Conservation (phyloP, 30 jellyfish, hydroid and myxozoan species). For the Aurelia coerulea region DNA sequence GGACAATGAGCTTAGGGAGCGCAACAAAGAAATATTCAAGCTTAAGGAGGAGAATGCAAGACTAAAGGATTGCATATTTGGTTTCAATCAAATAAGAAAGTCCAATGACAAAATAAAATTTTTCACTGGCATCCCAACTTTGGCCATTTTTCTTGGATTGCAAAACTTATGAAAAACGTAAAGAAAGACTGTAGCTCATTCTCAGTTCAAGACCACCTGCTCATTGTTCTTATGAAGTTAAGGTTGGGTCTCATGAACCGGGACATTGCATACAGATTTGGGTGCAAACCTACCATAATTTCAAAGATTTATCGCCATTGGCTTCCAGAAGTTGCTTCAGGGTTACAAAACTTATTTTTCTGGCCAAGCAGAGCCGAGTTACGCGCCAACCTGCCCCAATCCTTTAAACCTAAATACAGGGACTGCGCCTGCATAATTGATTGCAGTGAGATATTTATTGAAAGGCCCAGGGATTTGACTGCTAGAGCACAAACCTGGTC, state of each 20-base stretch:
- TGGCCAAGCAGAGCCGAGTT: slow-evolving; percentile 32
- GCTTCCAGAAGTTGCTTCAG: slow-evolving; percentile 15
- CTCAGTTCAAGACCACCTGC: slow-evolving; percentile 11
- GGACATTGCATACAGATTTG: slow-evolving; percentile 10
- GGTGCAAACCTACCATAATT: background rate
- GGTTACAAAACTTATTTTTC: slow-evolving; percentile 44
- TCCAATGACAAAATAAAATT: slow-evolving; percentile 35
- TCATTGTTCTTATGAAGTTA: slow-evolving; percentile 3
- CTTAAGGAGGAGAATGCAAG: slow-evolving; percentile 7
- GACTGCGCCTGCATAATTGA: slow-evolving; percentile 67
- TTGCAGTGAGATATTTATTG: slow-evolving; percentile 69
- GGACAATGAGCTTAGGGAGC: no score
- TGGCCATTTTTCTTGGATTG: slow-evolving; percentile 17
- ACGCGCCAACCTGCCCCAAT: slow-evolving; percentile 27
- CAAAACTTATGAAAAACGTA: slow-evolving; percentile 3
- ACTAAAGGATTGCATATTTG: slow-evolving; percentile 9
- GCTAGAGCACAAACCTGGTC: slow-evolving; percentile 66
- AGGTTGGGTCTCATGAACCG: slow-evolving; percentile 17
- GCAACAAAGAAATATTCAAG: background rate
- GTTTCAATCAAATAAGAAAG: slow-evolving; percentile 2
- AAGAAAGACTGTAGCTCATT: background rate
- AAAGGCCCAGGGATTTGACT: slow-evolving; percentile 63
- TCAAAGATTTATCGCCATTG: slow-evolving; percentile 17
- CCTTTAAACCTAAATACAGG: slow-evolving; percentile 19
- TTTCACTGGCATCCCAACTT: slow-evolving; percentile 35